Base-by-base conservation (phyloP, 1,140 invertebrate species). In the Danaus plexippus region DNA sequence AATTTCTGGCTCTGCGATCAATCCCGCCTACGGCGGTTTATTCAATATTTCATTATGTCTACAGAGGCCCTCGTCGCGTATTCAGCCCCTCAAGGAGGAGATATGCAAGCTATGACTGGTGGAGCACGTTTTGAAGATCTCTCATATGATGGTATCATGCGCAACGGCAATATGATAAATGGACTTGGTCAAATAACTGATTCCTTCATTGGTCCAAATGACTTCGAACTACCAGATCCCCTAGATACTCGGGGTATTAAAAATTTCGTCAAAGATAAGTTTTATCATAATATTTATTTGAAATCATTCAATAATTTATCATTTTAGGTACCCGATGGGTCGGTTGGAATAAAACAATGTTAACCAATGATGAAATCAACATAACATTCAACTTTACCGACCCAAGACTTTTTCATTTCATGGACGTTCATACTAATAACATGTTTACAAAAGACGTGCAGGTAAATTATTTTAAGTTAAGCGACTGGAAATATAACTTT, bases 181-280 rank as follows among this genome's bases (percentile, higher is more conserved):
- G 96, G 96, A 12, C 86, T 98, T 2, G 97, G 97, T n/a, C 94
- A 96, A 75, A 88, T 98, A 54, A 93, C 92, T 11, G 96, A 98
- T 66, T 89, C 88, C 6, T 79, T 86, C 44, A 75, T 83, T 12
- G 89, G 89, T 0, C 88, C 88, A 47, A 89, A 90, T 68, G 89
- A 90, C 57, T 90, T 89, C 59, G 88, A 89, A 59, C 82, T 88
- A 45, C 82, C 86, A 13, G 83, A 89, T 10, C 80, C 81, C 51
- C 77, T 77, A 13, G 88, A 89, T 64, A 87, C 88, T 42, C 81
- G 84, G 75, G 89, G 89, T 90, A 66, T 60, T 52, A 49, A 45
- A 42, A 44, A 51, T 48, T 42, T 49, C 11, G n/a, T 44, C 1
- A 11, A 12, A 42, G 9, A 32, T 32, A 32, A 32, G 22, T 32